Evolutionary conservation across 1,140 invertebrate species (phyloP).

Genomic region (Neodiprion virginianus): DNA sequence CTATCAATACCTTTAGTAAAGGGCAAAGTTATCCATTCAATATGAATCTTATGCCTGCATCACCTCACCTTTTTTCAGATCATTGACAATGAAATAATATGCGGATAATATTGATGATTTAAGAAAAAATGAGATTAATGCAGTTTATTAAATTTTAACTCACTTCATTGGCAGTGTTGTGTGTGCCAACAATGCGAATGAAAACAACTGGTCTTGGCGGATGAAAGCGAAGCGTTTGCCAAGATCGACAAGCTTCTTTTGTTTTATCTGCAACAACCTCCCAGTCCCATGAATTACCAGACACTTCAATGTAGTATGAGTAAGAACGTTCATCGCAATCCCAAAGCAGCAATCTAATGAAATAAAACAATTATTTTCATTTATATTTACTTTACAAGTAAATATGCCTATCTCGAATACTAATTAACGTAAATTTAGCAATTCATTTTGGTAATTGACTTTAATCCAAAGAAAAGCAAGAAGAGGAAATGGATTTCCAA

Average conservation of each 20-base stretch:
- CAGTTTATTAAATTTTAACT: slow-evolving; percentile 22
- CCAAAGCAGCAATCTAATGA: slow-evolving; percentile 86
- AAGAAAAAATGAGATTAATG: slow-evolving; percentile 4
- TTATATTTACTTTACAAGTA: slow-evolving; percentile 22
- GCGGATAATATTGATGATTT: slow-evolving; percentile 13
- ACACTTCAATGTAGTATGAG: slow-evolving; percentile 96
- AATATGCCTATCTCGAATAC: slow-evolving; percentile 16
- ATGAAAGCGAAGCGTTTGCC: slow-evolving; percentile 89
- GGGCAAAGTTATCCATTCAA: too few relatives aligned
- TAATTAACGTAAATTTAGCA: slow-evolving; percentile 5
- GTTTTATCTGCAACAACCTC: slow-evolving; percentile 82
- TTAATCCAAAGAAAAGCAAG: slow-evolving; percentile 10
- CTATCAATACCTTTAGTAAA: not conserved
- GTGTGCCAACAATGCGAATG: slow-evolving; percentile 92
- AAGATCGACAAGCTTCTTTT: slow-evolving; percentile 81
- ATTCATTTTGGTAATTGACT: slow-evolving; percentile 14
- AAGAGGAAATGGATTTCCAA: not conserved
- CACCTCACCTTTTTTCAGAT: slow-evolving; percentile 6
- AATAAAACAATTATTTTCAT: slow-evolving; percentile 10
- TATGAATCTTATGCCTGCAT: too few relatives aligned
- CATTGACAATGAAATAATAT: slow-evolving; percentile 8
- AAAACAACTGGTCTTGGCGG: slow-evolving; percentile 85
- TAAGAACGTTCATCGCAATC: slow-evolving; percentile 97
- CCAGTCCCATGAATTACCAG: slow-evolving; percentile 91
- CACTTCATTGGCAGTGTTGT: slow-evolving; percentile 97